These are phyloP conservation scores for Cebus imitator DNA, from an alignment of 2,113 vertebrate species.

Conservation along the genomic window DNA sequence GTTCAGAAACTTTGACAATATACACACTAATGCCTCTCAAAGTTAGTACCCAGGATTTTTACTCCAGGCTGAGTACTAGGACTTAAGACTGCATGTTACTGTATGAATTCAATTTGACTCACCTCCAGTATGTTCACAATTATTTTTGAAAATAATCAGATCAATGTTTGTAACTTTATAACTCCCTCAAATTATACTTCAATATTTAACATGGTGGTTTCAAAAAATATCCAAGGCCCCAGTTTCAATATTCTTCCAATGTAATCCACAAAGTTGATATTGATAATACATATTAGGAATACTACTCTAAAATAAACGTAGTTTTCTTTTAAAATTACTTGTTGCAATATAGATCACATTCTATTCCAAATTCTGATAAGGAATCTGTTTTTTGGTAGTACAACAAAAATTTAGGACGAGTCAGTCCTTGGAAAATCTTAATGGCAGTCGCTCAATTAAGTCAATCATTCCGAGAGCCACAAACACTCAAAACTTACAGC, in stretches of 20 bases:
- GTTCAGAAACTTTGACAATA: background rate
- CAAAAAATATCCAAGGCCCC: conserved; percentile 52
- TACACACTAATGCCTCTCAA: background rate
- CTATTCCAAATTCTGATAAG: conserved; percentile 30
- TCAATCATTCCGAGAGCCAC: conserved; percentile 45
- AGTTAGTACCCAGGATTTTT: background rate
- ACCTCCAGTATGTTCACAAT: background rate
- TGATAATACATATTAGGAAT: conserved; percentile 9
- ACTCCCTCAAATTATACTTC: conserved; percentile 14
- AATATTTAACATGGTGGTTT: conserved; percentile 47
- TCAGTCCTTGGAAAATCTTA: conserved; percentile 48
- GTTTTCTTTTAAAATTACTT: conserved; percentile 38
- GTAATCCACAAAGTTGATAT: background rate
- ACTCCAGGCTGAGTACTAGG: background rate
- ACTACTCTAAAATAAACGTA: conserved; percentile 17
- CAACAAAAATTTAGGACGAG: conserved; percentile 39
- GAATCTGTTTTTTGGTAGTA: conserved; percentile 31
- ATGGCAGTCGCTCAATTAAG: conserved; percentile 36
- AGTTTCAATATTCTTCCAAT: conserved; percentile 32
- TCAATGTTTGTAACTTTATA: background rate
- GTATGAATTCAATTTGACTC: conserved; percentile 39
- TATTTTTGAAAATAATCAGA: conserved; percentile 25
- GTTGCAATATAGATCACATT: conserved; percentile 16
- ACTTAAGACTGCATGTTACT: background rate
- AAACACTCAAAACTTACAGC: conserved; percentile 40